These are phyloP conservation scores for Macrobrachium rosenbergii DNA, from an alignment of 1,140 invertebrate species.

Conservation along the genomic window DNA sequence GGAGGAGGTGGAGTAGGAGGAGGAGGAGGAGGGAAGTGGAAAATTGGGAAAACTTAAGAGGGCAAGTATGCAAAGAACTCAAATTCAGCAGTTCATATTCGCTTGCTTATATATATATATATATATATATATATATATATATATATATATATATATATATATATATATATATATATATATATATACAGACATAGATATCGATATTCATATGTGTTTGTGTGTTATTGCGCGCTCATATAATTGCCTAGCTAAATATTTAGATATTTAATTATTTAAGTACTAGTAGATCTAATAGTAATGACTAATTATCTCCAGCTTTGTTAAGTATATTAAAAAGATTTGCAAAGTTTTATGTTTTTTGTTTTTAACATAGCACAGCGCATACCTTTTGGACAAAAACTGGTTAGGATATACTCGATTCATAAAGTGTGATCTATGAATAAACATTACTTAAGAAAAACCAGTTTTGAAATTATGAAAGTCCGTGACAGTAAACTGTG, in stretches of 20 bases:
- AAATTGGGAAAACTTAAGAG: not conserved
- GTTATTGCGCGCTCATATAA: not conserved
- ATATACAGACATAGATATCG: slow-evolving; percentile 19
- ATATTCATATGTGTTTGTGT: slow-evolving; percentile 5
- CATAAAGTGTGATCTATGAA: too few relatives aligned
- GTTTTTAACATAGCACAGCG: too few relatives aligned
- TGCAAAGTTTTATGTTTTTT: too few relatives aligned
- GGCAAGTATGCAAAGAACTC: not conserved
- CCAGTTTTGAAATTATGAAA: too few relatives aligned
- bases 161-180: slow-evolving; percentile 18
- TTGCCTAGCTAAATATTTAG: not conserved
- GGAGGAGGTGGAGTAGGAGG: not conserved
- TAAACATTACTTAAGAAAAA: too few relatives aligned
- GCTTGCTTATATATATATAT: slow-evolving; percentile 1
- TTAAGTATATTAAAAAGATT: too few relatives aligned
- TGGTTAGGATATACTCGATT: too few relatives aligned
- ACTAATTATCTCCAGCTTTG: too few relatives aligned
- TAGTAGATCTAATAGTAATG: too few relatives aligned
- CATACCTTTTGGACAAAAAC: too few relatives aligned
- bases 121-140: slow-evolving; percentile 12
- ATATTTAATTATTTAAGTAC: not conserved
- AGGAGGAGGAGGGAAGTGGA: not conserved
- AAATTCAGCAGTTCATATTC: not conserved
- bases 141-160: slow-evolving; percentile 20
- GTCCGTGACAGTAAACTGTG: too few relatives aligned